phyloP scores from a whole-genome alignment of 2,888 invertebrate species.

The Trissoscelio sp. region DNA sequence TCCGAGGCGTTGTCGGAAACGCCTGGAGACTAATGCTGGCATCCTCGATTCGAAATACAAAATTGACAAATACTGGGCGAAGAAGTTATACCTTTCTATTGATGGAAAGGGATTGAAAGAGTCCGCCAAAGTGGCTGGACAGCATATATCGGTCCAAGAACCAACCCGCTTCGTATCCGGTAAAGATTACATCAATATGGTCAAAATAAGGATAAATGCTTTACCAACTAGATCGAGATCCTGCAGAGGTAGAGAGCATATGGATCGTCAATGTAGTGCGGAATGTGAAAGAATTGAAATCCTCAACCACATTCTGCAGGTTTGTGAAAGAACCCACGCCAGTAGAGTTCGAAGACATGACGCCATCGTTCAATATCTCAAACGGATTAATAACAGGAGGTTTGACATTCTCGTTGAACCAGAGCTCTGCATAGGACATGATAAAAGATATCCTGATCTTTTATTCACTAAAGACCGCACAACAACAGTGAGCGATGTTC shows the following conservation, averaged over 20 bases:
- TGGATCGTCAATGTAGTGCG: slow-evolving; percentile 10
- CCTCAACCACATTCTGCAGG: slow-evolving; percentile 76
- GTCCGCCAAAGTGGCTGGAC: not conserved
- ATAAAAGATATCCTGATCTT: slow-evolving; percentile 54
- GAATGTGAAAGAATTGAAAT: slow-evolving; percentile 70
- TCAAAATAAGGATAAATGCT: slow-evolving; percentile 76
- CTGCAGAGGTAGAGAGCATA: slow-evolving; percentile 69
- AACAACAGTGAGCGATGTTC: slow-evolving; percentile 56
- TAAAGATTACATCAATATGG: slow-evolving; percentile 76
- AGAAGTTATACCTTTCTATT: slow-evolving; percentile 1
- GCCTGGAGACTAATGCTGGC: too few species aligned
- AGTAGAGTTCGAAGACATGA: too few species aligned
- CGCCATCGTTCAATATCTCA: too few species aligned
- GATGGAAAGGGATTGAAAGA: slow-evolving; percentile 26
- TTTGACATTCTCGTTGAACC: slow-evolving; percentile 71
- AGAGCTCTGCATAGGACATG: slow-evolving; percentile 59
- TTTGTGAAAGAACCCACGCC: slow-evolving; percentile 77
- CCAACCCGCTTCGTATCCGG: slow-evolving; percentile 73
- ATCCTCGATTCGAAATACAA: not conserved
- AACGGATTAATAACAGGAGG: too few species aligned
- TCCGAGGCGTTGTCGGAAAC: too few species aligned
- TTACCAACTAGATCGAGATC: slow-evolving; percentile 74
- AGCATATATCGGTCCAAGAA: slow-evolving; percentile 66
- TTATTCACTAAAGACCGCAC: not conserved
- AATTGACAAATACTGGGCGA: not conserved